Evolutionary conservation across 2,113 vertebrate species (phyloP).

Genomic region (Prolemur simus): DNA sequence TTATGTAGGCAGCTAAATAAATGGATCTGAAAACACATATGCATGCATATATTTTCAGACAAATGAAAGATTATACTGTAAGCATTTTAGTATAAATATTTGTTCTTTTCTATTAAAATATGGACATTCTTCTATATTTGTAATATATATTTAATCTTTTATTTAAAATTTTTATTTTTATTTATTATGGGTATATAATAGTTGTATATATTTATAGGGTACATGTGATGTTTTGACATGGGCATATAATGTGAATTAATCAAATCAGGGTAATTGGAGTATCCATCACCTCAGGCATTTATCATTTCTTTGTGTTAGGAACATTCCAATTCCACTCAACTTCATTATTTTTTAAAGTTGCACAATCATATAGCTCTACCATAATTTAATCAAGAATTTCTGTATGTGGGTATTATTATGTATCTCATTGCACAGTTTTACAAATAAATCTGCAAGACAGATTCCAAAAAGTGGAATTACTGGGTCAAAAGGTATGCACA

Average conservation of each 20-base stretch:
- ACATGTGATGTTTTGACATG: no score
- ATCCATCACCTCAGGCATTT: no score
- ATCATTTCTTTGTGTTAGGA: no score
- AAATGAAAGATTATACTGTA: neutral
- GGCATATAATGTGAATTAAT: no score
- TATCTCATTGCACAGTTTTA: neutral
- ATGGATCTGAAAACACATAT: neutral
- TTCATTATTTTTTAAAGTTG: neutral
- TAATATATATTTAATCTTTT: neutral
- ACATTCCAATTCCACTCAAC: no score
- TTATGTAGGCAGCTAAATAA: neutral
- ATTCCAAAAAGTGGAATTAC: conserved; percentile 4
- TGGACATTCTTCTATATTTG: neutral
- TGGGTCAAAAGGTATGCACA: neutral
- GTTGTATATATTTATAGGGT: no score
- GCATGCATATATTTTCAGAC: neutral
- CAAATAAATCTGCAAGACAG: neutral
- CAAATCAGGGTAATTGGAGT: no score
- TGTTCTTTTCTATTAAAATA: neutral
- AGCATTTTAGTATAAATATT: neutral
- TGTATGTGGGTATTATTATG: neutral
- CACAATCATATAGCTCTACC: neutral
- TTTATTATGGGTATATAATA: no score
- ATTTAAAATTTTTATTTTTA: no score
- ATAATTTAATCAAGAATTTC: conserved; percentile 20